These are phyloP conservation scores for Champsocephalus gunnari DNA, from an alignment of 2,797 vertebrate genomes.

Conservation along the genomic window DNA sequence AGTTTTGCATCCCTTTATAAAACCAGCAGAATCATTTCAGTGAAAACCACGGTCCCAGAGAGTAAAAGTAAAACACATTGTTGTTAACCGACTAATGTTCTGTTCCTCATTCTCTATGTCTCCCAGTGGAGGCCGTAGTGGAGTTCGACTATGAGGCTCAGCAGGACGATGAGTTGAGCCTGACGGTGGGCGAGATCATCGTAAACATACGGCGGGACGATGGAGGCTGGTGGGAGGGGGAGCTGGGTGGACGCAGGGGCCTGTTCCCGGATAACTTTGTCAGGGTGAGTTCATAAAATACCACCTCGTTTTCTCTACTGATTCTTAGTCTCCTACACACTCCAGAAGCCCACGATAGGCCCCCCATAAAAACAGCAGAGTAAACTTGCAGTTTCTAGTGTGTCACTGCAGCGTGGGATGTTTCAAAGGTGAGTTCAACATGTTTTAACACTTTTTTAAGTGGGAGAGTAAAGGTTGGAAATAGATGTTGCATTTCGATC, in stretches of 20 bases:
- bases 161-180: slow-evolving; percentile 98
- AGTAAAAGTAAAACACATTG: background rate
- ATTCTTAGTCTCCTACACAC: background rate
- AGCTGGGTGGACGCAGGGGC: slow-evolving; percentile 96
- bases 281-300: slow-evolving; percentile 89
- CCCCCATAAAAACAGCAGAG: slow-evolving; percentile 17
- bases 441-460: background rate
- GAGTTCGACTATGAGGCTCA: slow-evolving; percentile 99
- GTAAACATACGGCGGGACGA: slow-evolving; percentile 96
- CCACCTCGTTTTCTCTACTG: background rate
- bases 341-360: slow-evolving; percentile 6
- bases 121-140: slow-evolving; percentile 96
- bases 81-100: background rate
- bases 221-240: slow-evolving; percentile 99
- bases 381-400: slow-evolving; percentile 4
- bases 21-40: background rate
- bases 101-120: slow-evolving; percentile 14
- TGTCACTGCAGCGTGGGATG: slow-evolving; percentile 2
- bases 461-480: background rate
- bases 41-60: background rate
- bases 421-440: background rate
- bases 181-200: slow-evolving; percentile 96
- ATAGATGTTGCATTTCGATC: no score
- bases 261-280: slow-evolving; percentile 99
- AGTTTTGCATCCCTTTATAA: slow-evolving; percentile 4